phyloP scores from a whole-genome alignment of 2,797 vertebrate genomes.

The Prionace glauca region DNA sequence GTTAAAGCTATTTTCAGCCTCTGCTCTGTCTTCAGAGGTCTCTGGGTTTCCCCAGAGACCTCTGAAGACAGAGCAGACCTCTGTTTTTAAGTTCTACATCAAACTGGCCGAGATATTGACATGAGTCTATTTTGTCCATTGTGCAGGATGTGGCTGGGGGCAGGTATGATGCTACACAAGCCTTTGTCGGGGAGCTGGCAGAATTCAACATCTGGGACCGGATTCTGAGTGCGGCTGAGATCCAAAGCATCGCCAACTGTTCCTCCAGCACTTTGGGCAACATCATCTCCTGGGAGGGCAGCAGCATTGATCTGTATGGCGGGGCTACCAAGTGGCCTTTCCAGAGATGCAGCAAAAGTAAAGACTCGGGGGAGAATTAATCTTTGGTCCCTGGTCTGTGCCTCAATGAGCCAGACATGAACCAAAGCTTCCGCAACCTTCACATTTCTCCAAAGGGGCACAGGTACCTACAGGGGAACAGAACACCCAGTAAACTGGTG shows the following conservation, averaged over 20 bases:
- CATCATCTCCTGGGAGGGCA: constrained; percentile 65
- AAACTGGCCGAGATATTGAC: not conserved
- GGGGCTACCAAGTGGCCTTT: constrained; percentile 66
- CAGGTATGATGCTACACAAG: constrained; percentile 71
- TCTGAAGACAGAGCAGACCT: too few relatives aligned
- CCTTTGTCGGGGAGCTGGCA: constrained; percentile 70
- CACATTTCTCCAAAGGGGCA: not conserved
- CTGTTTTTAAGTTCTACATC: not conserved
- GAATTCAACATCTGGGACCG: constrained; percentile 75
- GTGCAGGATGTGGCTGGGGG: constrained; percentile 69
- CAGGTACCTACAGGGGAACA: not conserved
- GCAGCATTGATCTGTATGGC: constrained; percentile 67
- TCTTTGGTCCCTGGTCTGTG: not conserved
- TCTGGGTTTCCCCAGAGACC: not conserved
- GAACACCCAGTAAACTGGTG: not conserved
- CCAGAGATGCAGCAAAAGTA: constrained; percentile 43
- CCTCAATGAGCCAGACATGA: not conserved
- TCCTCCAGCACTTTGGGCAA: constrained; percentile 58
- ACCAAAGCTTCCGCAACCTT: not conserved
- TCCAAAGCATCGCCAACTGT: constrained; percentile 64
- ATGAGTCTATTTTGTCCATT: not conserved
- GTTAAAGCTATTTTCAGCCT: too few relatives aligned
- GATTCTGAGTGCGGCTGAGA: constrained; percentile 62
- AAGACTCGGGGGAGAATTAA: not conserved
- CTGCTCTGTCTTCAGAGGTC: not conserved